Base-by-base conservation (phyloP, 92 coral and sea anemone species). In the Epizoanthus fatuus region DNA sequence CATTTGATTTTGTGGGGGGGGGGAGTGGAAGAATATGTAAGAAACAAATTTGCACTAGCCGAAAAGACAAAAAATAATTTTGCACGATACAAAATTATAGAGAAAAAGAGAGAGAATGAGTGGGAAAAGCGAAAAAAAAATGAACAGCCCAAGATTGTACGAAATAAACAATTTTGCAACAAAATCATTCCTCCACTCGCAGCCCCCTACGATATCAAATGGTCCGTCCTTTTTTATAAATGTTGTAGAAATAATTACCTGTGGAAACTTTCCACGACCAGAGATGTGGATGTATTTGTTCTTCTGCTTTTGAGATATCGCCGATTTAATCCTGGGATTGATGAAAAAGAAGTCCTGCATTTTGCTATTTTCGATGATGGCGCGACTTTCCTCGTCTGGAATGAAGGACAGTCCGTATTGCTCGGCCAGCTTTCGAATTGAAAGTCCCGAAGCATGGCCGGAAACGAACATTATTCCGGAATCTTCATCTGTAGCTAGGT, bases 221-320 rank as follows among this genome's bases (percentile, higher is more conserved):
- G 29, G 16, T 25, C 63, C 19, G 16, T 57, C 2, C 25, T 0
- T 22, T 12, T 2, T 16, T n/a, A 14, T 4, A 5, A 22, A 19
- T 62, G n/a, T 62, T 62, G n/a, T 4, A 17, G 12, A 7, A 5
- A 25, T 77, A 10, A 12, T 62, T 77, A 77, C 82, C 82, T 93
- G 96, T 1, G 96, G 98, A 38, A 95, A 95, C 25, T 90, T 92
- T 6, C 98, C 98, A 35, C 82, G 89, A 14, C 98, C 98, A 0
- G 98, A 93, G 58, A 95, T 82, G 59, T 90, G 96, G 53, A 95
- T 85, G 85, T 87, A 93, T 9, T 91, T 86, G 63, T 90, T 95
- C 58, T 85, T 93, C 69, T 92, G 90, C 19, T 85, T 85, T 22
- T 91, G 90, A 11, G 92, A 81, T 40, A 86, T 81, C 7, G 96